Evolutionary conservation across 2,797 vertebrate species (phyloP), one percentile per base, ranked within the genome.

Genomic region (Esox lucius): DNA sequence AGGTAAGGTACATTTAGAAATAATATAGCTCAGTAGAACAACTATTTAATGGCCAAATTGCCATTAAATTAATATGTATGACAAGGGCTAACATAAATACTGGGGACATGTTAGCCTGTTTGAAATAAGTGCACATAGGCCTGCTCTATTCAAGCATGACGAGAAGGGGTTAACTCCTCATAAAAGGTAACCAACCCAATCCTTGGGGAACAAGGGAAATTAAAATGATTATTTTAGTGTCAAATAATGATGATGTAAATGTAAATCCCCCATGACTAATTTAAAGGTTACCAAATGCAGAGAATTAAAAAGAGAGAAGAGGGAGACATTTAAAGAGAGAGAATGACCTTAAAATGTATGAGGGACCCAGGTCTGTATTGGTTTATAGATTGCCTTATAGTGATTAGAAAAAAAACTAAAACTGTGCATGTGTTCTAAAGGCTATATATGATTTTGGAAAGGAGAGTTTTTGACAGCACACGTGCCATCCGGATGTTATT

Each of bases 401-500:
- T 3, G 53, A 59, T 59, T 22, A 24, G 56, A 59, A 59, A 9
- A 19, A 0, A 53, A 51, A 19, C 16, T 2, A 59, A 59, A 59
- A 4, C 9, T 9, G 56, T 24, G 2, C 3, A 22, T 5, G 56
- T 19, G 56, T 61, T 61, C 22, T 24, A 26, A 12, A 24, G 56
- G 9, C 28, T 7, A 3, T 15, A 6, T 28, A 17, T 31, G 4
- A 17, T 17, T 64, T 65, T 65, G 26, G 15, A 31, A 26, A 17
- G 61, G 26, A 9, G 39, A 46, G 24, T 12, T 65, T 65, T 65
- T 13, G 11, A 64, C 61, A 65, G 62, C 62, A 33, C 80, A 76
- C 79, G 76, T 65, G 78, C 72, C 75, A 77, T 7, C 66, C 17
- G 16, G 28, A 74, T 70, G 80, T 42, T 83, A 78, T 84, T 80